A percentile compares a stretch with the other conserved stretches of the same genome.
These are phyloP conservation scores for Oscheius sp. DNA, from an alignment of 2,888 invertebrate species.

Conservation along the genomic window DNA sequence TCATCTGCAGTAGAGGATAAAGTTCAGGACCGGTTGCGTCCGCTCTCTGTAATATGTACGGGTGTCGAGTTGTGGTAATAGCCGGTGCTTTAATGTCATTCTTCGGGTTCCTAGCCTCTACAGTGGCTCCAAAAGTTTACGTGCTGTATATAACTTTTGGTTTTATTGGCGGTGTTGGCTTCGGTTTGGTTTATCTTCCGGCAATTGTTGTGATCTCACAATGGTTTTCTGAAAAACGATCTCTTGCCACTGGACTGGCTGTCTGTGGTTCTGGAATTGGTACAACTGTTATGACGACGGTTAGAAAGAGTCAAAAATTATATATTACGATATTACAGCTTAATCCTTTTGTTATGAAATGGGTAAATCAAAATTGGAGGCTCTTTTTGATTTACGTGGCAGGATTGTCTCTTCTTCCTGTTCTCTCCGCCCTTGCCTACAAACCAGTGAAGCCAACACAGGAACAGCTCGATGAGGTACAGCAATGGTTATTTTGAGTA, in stretches of 20 bases:
- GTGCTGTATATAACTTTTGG: slow-evolving; percentile 89
- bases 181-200: slow-evolving; percentile 95
- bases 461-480: slow-evolving; percentile 65
- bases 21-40: slow-evolving; percentile 90
- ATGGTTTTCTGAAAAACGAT: slow-evolving; percentile 93
- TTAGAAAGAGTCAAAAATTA: slow-evolving; percentile 16
- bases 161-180: slow-evolving; percentile 87
- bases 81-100: slow-evolving; percentile 84
- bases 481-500: neutral
- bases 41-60: slow-evolving; percentile 92
- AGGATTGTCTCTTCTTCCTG: slow-evolving; percentile 86
- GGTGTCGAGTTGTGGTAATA: slow-evolving; percentile 90
- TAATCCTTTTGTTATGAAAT: slow-evolving; percentile 62
- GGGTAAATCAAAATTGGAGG: slow-evolving; percentile 81
- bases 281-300: slow-evolving; percentile 87
- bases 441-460: slow-evolving; percentile 74
- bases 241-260: slow-evolving; percentile 91
- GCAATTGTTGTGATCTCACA: slow-evolving; percentile 96
- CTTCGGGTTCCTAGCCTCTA: slow-evolving; percentile 83
- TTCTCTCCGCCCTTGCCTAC: slow-evolving; percentile 89
- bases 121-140: slow-evolving; percentile 80
- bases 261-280: slow-evolving; percentile 96
- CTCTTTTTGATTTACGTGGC: slow-evolving; percentile 87
- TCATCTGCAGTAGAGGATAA: neutral
- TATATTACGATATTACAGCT: slow-evolving; percentile 45